Evolutionary conservation across 1,140 invertebrate genomes (phyloP).

Genomic region (Mactra quadrangularis): DNA sequence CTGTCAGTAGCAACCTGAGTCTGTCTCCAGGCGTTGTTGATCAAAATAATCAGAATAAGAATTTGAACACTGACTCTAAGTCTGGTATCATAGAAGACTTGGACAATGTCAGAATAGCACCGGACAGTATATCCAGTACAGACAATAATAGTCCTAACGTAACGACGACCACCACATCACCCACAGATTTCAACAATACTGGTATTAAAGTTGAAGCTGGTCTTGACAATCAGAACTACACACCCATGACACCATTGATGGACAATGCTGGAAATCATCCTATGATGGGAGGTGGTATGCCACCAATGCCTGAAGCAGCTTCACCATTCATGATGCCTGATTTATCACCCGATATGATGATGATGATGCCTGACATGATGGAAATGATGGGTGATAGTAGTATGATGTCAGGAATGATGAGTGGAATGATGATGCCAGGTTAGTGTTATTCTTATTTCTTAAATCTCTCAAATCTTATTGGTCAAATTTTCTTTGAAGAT

Average conservation of each 20-base stretch:
- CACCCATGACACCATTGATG: slow-evolving; percentile 11
- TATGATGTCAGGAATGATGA: slow-evolving; percentile 58
- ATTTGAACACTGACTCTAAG: slow-evolving; percentile 37
- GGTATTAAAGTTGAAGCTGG: slow-evolving; percentile 46
- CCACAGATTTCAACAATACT: slow-evolving; percentile 5
- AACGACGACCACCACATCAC: neutral
- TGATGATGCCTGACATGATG: slow-evolving; percentile 55
- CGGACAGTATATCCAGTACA: neutral
- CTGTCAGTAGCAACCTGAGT: neutral
- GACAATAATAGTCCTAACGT: slow-evolving; percentile 17
- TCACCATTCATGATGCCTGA: slow-evolving; percentile 52
- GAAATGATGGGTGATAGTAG: slow-evolving; percentile 29
- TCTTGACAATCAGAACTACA: slow-evolving; percentile 39
- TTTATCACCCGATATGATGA: slow-evolving; percentile 48
- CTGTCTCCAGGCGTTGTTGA: slow-evolving; percentile 33
- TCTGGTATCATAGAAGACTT: slow-evolving; percentile 48
- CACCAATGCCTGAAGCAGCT: slow-evolving; percentile 31
- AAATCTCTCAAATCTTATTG: too few species aligned
- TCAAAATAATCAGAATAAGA: slow-evolving; percentile 57
- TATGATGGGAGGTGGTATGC: slow-evolving; percentile 34
- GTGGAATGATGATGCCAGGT: slow-evolving; percentile 27
- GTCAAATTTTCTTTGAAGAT: too few species aligned
- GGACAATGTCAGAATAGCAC: slow-evolving; percentile 39
- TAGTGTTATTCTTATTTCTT: neutral
- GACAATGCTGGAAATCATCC: neutral